Evolutionary conservation across 92 coral and sea anemone genomes (phyloP).

Genomic region (Parazoanthus swiftii): DNA sequence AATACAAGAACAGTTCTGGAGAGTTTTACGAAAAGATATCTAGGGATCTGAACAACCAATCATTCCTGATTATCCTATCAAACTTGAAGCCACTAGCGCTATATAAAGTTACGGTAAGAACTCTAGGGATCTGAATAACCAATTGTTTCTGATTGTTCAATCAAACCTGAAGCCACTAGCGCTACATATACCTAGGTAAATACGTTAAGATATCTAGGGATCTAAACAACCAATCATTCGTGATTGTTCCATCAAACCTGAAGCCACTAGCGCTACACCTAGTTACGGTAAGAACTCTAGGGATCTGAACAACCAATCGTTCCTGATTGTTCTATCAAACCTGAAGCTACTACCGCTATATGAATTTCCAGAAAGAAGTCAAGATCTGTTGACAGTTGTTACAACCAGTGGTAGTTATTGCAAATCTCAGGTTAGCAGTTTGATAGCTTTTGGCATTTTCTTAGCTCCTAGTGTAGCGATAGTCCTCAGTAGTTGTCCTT

Average conservation of each 20-base stretch:
- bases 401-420: too few species aligned
- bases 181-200: too few species aligned
- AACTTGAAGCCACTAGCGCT: conserved; percentile 6
- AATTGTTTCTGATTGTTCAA: conserved; percentile 3
- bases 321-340: conserved; percentile 12
- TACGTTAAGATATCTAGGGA: not conserved
- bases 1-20: conserved; percentile 12
- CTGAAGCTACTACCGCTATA: not conserved
- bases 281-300: conserved; percentile 12
- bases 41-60: conserved; percentile 20
- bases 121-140: conserved; percentile 16
- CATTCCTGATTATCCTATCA: not conserved
- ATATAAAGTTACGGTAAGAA: conserved; percentile 13
- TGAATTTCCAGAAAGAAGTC: too few species aligned
- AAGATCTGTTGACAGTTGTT: too few species aligned
- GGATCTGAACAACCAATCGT: conserved; percentile 24
- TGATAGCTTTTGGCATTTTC: too few species aligned
- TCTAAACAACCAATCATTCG: conserved; percentile 17
- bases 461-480: too few species aligned
- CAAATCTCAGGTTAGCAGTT: too few species aligned
- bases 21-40: not conserved
- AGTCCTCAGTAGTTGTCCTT: too few species aligned
- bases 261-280: not conserved
- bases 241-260: conserved; percentile 8
- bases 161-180: conserved; percentile 13